These are phyloP conservation scores for Melipona beecheii DNA, from an alignment of 2,888 invertebrate genomes.

Conservation along the genomic window DNA sequence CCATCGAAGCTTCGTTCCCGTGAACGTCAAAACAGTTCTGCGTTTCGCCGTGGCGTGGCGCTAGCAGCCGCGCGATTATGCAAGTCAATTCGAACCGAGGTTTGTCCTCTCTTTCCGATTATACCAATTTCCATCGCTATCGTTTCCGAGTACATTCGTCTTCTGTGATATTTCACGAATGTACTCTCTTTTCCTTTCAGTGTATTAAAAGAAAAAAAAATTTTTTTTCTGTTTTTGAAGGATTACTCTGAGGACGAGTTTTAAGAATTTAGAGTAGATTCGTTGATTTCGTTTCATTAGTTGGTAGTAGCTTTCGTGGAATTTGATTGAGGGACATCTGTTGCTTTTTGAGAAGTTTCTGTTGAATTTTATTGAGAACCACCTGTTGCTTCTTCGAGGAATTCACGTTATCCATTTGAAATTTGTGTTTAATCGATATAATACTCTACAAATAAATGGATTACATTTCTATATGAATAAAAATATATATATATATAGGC, in stretches of 20 bases:
- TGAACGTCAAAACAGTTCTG: slow-evolving; percentile 77
- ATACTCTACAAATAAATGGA: no score
- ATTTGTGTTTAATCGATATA: no score
- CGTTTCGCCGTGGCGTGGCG: slow-evolving; percentile 79
- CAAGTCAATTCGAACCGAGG: slow-evolving; percentile 12
- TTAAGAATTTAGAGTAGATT: neutral
- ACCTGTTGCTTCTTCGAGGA: no score
- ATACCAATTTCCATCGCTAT: neutral
- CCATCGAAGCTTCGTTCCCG: slow-evolving; percentile 77
- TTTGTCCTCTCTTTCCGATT: neutral
- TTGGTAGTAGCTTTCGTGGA: neutral
- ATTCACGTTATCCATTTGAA: no score
- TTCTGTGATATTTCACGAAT: no score
- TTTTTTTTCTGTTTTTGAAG: no score
- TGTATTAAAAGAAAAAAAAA: neutral
- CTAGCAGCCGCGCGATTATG: slow-evolving; percentile 66
- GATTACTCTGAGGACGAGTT: neutral
- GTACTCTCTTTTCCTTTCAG: neutral
- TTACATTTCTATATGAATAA: no score
- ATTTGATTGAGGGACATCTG: neutral
- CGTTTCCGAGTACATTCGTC: neutral
- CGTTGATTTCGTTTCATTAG: neutral
- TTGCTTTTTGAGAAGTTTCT: neutral
- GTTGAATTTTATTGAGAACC: no score
- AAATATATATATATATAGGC: no score